Base-by-base conservation (phyloP, 2,888 invertebrate species). In the Diarsia rubi region DNA sequence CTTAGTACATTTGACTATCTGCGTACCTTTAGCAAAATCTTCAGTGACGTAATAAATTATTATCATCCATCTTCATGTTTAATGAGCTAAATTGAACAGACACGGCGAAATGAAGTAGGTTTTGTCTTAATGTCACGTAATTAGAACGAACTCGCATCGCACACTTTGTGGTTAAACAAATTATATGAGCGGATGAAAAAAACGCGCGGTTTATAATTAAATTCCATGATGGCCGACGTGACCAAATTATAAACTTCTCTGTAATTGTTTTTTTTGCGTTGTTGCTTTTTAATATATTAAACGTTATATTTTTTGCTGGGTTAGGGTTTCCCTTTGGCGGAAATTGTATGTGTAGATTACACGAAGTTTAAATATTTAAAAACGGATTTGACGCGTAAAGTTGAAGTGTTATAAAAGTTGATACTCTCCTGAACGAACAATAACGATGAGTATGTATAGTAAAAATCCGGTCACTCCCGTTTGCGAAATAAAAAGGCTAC, bases 201-300 rank as follows among this genome's bases (percentile, higher is more conserved):
- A 84, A 82, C 70, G 70, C 81, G 81, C 71, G 84, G 76, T 83
- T 86, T 85, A 82, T 89, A 90, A 89, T 90, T 88, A 87, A 87
- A 86, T 76, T 84, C 83, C 83, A 65, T 67, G 69, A 75, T 77
- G 82, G 84, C 71, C 82, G 69, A 85, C 90, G 90, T 90, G 90
- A 87, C 88, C 77, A 81, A 82, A 84, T 84, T 90, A 87, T 86
- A 83, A 89, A 88, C 82, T 73, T 84, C 79, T 44, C 64, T 75
- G 80, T 88, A 87, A 89, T 86, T 88, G 85, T 86, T 89, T 88
- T 90, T 86, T 86, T 70, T 76, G 83, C 78, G 76, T 84, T 90
- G 89, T 88, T 89, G 87, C 77, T 88, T 87, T 90, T 89, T 87
- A 87, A 89, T 90, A 88, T 88, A 86, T 84, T 82, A 78, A 78